Conservation (phyloP, 2,797 vertebrate genomes). For the Sphaeramia orbicularis region DNA sequence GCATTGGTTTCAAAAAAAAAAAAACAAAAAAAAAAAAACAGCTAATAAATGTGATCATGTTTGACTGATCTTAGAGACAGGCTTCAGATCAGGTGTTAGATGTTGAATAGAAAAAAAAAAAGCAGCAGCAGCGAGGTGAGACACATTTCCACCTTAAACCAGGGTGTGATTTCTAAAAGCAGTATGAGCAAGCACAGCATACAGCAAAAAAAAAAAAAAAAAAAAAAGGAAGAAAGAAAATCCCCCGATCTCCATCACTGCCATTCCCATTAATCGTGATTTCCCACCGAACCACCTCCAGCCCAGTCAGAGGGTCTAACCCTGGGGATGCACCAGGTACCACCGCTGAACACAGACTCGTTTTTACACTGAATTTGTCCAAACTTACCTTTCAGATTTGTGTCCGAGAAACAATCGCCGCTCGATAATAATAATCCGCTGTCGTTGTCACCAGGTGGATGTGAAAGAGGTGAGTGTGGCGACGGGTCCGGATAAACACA, state of each 20-base stretch:
- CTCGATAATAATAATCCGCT: slow-evolving; percentile 72
- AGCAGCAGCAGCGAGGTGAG: not conserved
- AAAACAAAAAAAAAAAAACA: too few species aligned
- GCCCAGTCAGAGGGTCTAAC: not conserved
- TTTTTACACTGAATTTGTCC: not conserved
- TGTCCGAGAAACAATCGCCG: slow-evolving; percentile 58
- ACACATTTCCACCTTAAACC: not conserved
- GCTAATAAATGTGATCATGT: too few species aligned
- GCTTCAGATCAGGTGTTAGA: slow-evolving; percentile 13
- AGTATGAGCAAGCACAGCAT: too few species aligned
- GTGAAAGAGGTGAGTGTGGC: not conserved
- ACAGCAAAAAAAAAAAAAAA: not conserved
- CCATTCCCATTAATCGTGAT: not conserved
- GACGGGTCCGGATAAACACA: slow-evolving; percentile 10
- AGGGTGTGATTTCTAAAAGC: not conserved
- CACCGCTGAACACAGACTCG: not conserved
- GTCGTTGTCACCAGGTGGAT: slow-evolving; percentile 52
- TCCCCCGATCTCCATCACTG: too few species aligned
- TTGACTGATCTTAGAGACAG: not conserved
- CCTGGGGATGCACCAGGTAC: slow-evolving; percentile 12
- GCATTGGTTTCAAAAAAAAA: too few species aligned
- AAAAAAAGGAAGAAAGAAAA: too few species aligned
- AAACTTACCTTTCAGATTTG: slow-evolving; percentile 72
- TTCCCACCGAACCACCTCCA: not conserved
- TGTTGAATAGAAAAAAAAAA: slow-evolving; percentile 17